phyloP scores from a whole-genome alignment of 2,888 invertebrate genomes.

The Julus scanicus region DNA sequence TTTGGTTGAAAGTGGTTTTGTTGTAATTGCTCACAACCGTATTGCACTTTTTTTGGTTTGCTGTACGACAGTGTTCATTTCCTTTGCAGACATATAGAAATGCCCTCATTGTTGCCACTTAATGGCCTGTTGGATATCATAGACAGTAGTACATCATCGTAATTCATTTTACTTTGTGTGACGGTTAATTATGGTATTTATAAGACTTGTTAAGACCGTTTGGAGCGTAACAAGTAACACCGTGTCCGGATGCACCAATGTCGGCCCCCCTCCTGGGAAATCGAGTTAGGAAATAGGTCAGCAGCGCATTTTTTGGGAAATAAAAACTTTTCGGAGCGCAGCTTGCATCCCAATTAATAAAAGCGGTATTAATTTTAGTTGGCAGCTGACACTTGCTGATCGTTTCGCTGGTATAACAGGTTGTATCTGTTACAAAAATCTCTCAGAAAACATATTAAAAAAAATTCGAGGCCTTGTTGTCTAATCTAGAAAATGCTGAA shows the following conservation, averaged over 20 bases:
- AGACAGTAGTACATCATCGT: not conserved
- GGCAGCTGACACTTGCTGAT: not conserved
- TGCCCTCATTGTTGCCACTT: not conserved
- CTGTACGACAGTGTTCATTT: too few relatives aligned
- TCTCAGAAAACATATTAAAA: not conserved
- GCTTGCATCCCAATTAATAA: conserved; percentile 26
- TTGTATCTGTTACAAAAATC: conserved; percentile 1
- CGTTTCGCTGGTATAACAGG: not conserved
- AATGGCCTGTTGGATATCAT: not conserved
- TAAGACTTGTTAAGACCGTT: not conserved
- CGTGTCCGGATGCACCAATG: conserved; percentile 33
- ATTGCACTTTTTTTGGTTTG: too few relatives aligned
- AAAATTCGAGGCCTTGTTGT: conserved; percentile 5
- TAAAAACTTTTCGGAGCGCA: not conserved
- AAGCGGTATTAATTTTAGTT: conserved; percentile 32
- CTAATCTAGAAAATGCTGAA: not conserved
- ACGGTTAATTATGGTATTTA: not conserved
- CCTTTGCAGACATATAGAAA: not conserved
- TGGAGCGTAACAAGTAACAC: conserved; percentile 6
- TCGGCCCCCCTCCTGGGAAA: not conserved
- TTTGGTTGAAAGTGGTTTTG: too few relatives aligned
- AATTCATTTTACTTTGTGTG: not conserved
- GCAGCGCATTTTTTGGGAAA: not conserved
- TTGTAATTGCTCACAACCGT: too few relatives aligned
- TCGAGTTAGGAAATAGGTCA: conserved; percentile 18